phyloP scores from a whole-genome alignment of 2,113 vertebrate species.

The Danionella cerebrum region DNA sequence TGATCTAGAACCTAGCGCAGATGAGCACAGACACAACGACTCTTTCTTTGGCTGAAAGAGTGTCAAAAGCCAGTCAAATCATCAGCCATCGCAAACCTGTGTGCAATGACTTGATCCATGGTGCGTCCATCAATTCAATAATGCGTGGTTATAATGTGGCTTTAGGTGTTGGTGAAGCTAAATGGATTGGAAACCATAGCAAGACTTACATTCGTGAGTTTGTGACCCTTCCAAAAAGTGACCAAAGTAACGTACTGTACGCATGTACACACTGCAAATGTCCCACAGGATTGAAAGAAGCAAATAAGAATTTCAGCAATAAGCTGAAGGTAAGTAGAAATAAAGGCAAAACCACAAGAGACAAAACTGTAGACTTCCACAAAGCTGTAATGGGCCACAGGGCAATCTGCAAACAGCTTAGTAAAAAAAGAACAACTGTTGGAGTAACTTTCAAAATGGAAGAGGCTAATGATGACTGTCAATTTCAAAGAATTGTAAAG shows the following conservation, averaged over 20 bases:
- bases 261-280: constrained; percentile 2
- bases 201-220: constrained; percentile 18
- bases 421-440: too few relatives aligned
- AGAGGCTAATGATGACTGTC: too few relatives aligned
- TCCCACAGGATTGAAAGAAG: neutral
- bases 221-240: neutral
- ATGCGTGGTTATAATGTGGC: constrained; percentile 1
- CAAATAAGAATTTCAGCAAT: too few relatives aligned
- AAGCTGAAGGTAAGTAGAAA: too few relatives aligned
- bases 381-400: too few relatives aligned
- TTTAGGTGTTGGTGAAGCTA: constrained; percentile 18
- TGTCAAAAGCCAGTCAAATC: constrained; percentile 58
- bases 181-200: constrained; percentile 28
- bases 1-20: constrained; percentile 55
- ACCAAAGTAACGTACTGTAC: too few relatives aligned
- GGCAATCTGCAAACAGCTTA: too few relatives aligned
- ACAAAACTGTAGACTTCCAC: too few relatives aligned
- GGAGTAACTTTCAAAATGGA: too few relatives aligned
- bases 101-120: constrained; percentile 48
- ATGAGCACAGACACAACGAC: constrained; percentile 68
- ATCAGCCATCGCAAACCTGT: constrained; percentile 51
- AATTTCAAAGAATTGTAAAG: too few relatives aligned
- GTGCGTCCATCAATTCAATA: constrained; percentile 6
- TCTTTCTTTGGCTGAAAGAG: constrained; percentile 66
- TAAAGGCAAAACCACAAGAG: too few relatives aligned